A percentile compares a stretch with the other conserved stretches of the same genome.
Evolutionary conservation across 2,113 vertebrate genomes (phyloP).

Genomic region (Centropristis striata): DNA sequence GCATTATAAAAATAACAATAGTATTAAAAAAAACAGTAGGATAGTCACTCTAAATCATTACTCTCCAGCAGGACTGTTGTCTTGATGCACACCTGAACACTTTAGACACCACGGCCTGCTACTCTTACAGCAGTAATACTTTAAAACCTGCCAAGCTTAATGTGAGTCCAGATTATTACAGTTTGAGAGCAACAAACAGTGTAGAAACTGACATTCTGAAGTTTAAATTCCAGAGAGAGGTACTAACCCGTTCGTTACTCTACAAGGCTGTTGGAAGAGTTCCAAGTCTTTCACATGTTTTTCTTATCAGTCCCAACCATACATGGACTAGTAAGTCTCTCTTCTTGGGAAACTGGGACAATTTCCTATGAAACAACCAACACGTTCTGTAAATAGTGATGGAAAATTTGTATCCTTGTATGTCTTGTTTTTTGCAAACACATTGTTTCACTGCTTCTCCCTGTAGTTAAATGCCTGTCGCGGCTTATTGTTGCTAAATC

Average conservation of each 20-base stretch:
- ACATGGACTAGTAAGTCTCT: background rate
- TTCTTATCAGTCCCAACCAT: background rate
- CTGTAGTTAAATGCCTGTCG: background rate
- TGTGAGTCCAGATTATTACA: conserved; percentile 9
- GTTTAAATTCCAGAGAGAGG: background rate
- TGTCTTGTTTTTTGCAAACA: background rate
- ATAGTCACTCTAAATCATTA: background rate
- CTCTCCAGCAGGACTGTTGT: conserved; percentile 5
- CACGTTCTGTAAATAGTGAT: background rate
- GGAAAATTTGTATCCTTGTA: background rate
- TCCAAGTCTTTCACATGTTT: conserved; percentile 7
- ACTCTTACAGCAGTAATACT: background rate
- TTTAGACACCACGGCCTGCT: background rate
- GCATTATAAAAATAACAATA: background rate
- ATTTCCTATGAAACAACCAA: background rate
- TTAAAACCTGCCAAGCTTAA: conserved; percentile 10
- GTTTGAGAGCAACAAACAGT: conserved; percentile 10
- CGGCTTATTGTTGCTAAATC: conserved; percentile 5
- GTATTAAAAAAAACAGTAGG: background rate
- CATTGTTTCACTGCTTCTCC: conserved; percentile 14
- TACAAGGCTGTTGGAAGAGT: background rate
- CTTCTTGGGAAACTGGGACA: conserved; percentile 14
- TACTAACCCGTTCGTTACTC: background rate
- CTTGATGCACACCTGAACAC: background rate
- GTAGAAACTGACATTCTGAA: conserved; percentile 1